Conservation (phyloP, 37 sponge, comb jelly and placozoan genomes). For the Mnemiopsis leidyi region DNA sequence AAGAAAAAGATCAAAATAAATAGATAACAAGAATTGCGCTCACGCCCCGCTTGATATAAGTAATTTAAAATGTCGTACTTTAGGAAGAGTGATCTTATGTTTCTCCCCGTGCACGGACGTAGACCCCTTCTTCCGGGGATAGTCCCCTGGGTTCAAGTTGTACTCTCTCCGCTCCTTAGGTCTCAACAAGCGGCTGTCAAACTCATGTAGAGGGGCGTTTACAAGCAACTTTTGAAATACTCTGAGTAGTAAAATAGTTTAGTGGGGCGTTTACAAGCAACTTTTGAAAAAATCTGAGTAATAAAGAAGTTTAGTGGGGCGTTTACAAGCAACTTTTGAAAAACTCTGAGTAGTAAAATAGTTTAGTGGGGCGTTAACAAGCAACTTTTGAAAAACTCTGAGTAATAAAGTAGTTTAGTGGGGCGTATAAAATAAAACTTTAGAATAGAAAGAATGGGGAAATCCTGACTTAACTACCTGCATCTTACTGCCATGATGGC, state of each 20-base stretch:
- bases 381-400: neutral
- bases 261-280: neutral
- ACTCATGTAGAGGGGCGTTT: slow-evolving; percentile 1
- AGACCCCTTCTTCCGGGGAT: neutral
- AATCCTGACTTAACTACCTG: no score
- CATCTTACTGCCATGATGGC: slow-evolving; percentile 37
- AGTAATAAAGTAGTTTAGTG: neutral
- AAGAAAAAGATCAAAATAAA: no score
- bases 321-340: slow-evolving; percentile 13
- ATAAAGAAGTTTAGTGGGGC: neutral
- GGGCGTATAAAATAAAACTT: neutral
- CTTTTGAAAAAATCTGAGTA: neutral
- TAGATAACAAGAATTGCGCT: no score
- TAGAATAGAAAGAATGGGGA: neutral
- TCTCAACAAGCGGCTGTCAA: slow-evolving; percentile 6
- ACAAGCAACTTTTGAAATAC: slow-evolving; percentile 28
- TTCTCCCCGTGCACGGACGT: neutral
- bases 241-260: neutral
- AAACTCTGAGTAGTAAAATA: neutral
- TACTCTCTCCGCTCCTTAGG: slow-evolving; percentile 33
- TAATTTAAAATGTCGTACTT: neutral
- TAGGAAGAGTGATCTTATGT: slow-evolving; percentile 17
- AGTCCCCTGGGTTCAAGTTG: neutral
- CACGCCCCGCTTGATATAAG: no score
- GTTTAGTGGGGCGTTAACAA: neutral